phyloP scores from a whole-genome alignment of 2,113 vertebrate species.

The Eptesicus fuscus region DNA sequence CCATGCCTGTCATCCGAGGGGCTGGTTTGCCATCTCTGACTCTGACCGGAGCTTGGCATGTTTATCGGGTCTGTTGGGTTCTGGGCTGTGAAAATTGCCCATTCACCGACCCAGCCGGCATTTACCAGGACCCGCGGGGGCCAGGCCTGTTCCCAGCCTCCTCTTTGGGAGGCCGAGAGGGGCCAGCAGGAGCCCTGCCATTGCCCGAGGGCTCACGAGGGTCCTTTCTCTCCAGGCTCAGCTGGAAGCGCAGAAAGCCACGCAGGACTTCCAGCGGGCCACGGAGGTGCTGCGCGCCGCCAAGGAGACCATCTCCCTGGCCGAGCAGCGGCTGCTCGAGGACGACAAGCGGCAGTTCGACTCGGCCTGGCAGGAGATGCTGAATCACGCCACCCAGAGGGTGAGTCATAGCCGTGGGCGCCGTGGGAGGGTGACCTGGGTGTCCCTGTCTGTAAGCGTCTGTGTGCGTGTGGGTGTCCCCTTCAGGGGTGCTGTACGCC shows the following conservation, averaged over 20 bases:
- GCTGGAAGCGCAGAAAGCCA: constrained; percentile 94
- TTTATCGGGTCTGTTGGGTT: neutral
- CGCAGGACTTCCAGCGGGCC: constrained; percentile 97
- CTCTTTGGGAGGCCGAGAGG: neutral
- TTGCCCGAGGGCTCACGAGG: neutral
- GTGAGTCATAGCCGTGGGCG: constrained; percentile 63
- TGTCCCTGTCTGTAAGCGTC: neutral
- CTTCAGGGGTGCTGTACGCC: accelerated
- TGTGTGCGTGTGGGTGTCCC: neutral
- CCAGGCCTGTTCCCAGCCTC: neutral
- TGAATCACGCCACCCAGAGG: constrained; percentile 96
- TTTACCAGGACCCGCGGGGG: accelerated
- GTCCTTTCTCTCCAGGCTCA: constrained; percentile 84
- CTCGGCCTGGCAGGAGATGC: constrained; percentile 99
- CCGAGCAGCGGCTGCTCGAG: constrained; percentile 94
- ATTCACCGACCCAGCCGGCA: accelerated
- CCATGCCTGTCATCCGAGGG: neutral
- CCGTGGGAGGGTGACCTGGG: accelerated
- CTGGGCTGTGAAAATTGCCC: neutral
- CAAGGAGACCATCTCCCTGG: constrained; percentile 96
- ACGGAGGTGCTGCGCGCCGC: constrained; percentile 94
- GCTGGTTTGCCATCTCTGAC: neutral
- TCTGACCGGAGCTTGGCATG: accelerated
- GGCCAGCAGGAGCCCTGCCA: too few relatives aligned
- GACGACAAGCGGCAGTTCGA: constrained; percentile 97